These are phyloP conservation scores for Paralinhomoeus sp. DNA, from an alignment of 2,888 invertebrate genomes.

Conservation along the genomic window DNA sequence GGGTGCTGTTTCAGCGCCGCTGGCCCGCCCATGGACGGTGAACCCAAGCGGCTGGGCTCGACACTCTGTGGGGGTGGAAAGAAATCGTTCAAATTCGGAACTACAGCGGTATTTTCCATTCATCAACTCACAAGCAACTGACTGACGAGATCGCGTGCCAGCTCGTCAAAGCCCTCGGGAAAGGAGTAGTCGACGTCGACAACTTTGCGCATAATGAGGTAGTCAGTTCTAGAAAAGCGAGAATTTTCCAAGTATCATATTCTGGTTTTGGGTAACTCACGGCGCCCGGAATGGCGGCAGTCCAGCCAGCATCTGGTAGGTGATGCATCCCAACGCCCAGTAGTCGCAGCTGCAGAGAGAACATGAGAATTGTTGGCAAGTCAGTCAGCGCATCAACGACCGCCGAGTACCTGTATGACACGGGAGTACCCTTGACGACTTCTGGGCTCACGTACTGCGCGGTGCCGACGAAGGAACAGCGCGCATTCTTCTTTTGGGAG, in stretches of 20 bases:
- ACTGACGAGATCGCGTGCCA: conserved; percentile 64
- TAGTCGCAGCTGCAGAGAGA: conserved; percentile 46
- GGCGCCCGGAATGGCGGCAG: conserved; percentile 64
- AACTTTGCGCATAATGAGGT: conserved; percentile 85
- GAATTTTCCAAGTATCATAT: neutral
- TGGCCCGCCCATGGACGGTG: conserved; percentile 45
- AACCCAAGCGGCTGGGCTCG: neutral
- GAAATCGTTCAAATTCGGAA: too few relatives aligned
- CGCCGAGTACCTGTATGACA: conserved; percentile 13
- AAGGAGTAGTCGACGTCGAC: conserved; percentile 66
- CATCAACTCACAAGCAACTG: conserved; percentile 49
- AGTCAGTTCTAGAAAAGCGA: conserved; percentile 47
- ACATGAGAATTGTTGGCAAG: neutral
- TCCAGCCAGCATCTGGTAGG: conserved; percentile 89
- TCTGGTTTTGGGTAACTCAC: conserved; percentile 19
- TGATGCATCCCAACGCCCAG: conserved; percentile 89
- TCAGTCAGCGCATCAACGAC: neutral
- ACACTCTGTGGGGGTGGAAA: neutral
- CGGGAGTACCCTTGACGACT: conserved; percentile 39
- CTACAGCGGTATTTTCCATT: neutral
- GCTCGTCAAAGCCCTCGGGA: conserved; percentile 64
- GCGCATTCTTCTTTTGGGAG: neutral
- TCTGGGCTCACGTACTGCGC: conserved; percentile 98
- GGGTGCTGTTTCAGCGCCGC: conserved; percentile 58
- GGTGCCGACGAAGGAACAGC: conserved; percentile 63